These are phyloP conservation scores for Miichthys miiuy DNA, from an alignment of 2,797 vertebrate species.

Conservation along the genomic window DNA sequence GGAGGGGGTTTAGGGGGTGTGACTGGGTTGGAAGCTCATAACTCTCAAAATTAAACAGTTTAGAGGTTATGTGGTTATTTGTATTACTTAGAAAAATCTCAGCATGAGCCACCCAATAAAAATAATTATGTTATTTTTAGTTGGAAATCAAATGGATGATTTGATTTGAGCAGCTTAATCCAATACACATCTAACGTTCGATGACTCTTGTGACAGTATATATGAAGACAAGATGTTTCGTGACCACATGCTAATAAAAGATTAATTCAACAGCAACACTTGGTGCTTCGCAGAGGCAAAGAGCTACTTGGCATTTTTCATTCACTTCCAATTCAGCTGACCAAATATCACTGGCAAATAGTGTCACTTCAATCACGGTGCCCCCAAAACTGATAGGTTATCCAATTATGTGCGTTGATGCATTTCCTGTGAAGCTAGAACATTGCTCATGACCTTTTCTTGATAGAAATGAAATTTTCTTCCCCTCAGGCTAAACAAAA, in stretches of 20 bases:
- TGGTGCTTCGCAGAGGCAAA: constrained; percentile 16
- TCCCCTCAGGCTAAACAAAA: constrained; percentile 83
- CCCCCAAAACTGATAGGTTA: constrained; percentile 77
- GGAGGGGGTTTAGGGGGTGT: constrained; percentile 15
- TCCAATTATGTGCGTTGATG: constrained; percentile 78
- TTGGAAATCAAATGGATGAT: constrained; percentile 27
- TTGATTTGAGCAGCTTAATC: constrained; percentile 27
- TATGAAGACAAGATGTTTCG: constrained; percentile 34
- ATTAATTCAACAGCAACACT: constrained; percentile 53
- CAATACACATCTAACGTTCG: background rate
- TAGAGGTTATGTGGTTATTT: constrained; percentile 55
- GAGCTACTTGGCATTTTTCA: constrained; percentile 56
- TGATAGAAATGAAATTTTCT: constrained; percentile 82
- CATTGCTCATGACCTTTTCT: constrained; percentile 80
- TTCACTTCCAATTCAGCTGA: constrained; percentile 67
- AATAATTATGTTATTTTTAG: constrained; percentile 43
- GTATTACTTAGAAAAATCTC: constrained; percentile 49
- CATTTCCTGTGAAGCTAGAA: constrained; percentile 79
- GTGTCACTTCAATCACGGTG: constrained; percentile 76
- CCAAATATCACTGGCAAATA: constrained; percentile 75
- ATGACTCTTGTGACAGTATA: constrained; percentile 7
- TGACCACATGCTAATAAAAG: constrained; percentile 49
- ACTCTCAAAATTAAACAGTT: constrained; percentile 55
- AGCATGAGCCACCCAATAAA: constrained; percentile 36
- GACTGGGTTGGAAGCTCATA: constrained; percentile 37